Percentiles rank a stretch among this genome's conserved stretches.
phyloP scores from a whole-genome alignment of 1,140 invertebrate genomes.

The Macrotrachela quadricornifera region DNA sequence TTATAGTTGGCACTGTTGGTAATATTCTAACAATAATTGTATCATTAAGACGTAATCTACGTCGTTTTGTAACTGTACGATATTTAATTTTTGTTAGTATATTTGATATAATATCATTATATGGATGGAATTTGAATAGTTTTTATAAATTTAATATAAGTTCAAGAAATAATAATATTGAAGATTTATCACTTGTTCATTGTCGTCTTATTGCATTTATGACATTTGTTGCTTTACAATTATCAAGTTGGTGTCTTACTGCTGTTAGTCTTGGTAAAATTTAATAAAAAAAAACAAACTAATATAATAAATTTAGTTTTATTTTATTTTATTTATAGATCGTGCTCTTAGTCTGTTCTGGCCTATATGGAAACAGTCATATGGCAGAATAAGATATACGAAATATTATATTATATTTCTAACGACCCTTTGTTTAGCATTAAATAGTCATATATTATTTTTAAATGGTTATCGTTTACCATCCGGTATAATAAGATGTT shows the following conservation, averaged over 20 bases:
- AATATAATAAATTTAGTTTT: not conserved
- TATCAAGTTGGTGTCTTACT: not conserved
- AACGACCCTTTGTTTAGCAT: not conserved
- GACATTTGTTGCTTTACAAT: slow-evolving; percentile 1
- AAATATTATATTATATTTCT: too few species aligned
- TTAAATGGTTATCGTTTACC: not conserved
- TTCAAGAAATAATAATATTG: not conserved
- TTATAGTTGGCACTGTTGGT: not conserved
- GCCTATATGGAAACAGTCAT: too few species aligned
- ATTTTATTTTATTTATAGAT: not conserved
- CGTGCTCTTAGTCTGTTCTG: not conserved
- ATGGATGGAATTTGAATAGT: slow-evolving; percentile 8
- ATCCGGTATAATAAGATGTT: not conserved
- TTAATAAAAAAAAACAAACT: too few species aligned
- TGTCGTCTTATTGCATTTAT: slow-evolving; percentile 3
- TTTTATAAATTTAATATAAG: slow-evolving; percentile 6
- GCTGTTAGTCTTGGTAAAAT: slow-evolving; percentile 1
- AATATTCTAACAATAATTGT: slow-evolving; percentile 1
- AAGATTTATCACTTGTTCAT: slow-evolving; percentile 3
- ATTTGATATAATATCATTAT: not conserved
- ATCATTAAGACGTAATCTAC: not conserved
- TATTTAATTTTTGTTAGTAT: too few species aligned
- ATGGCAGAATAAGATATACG: too few species aligned
- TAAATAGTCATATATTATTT: slow-evolving; percentile 1
- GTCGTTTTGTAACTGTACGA: too few species aligned